phyloP scores from a whole-genome alignment of 1,140 invertebrate genomes.

The Bombus confusus region DNA sequence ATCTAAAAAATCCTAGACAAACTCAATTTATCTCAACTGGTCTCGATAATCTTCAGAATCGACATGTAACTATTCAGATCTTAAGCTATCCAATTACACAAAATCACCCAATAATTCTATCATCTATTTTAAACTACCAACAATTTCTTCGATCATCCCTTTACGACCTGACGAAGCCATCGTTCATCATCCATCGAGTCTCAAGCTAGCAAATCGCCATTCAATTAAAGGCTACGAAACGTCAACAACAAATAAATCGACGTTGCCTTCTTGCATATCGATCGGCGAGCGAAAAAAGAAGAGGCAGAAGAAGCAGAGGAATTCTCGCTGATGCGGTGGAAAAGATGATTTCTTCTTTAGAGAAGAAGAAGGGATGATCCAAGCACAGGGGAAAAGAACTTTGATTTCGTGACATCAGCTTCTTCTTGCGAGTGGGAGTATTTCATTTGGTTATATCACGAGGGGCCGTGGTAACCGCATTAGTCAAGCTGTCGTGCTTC shows the following conservation, averaged over 20 bases:
- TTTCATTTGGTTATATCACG: conserved; percentile 55
- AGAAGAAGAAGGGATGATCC: not conserved
- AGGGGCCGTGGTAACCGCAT: conserved; percentile 52
- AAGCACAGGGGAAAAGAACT: not conserved
- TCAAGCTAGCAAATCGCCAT: too few species aligned
- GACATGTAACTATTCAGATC: too few species aligned
- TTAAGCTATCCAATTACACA: too few species aligned
- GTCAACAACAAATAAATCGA: too few species aligned
- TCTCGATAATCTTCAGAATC: too few species aligned
- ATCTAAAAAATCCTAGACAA: too few species aligned
- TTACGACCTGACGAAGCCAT: too few species aligned
- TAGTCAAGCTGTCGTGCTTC: conserved; percentile 63
- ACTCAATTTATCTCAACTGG: too few species aligned
- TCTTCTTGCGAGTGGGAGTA: conserved; percentile 29
- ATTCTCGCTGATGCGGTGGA: conserved; percentile 44
- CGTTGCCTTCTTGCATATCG: not conserved
- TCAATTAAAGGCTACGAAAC: not conserved
- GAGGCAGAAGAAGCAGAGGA: not conserved
- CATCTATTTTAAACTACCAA: too few species aligned
- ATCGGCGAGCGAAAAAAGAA: not conserved
- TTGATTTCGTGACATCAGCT: conserved; percentile 57
- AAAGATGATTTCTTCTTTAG: conserved; percentile 47
- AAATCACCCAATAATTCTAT: too few species aligned
- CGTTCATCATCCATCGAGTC: too few species aligned
- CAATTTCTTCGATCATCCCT: too few species aligned